phyloP scores from a whole-genome alignment of 2,113 vertebrate genomes.

The Paraplagusia blochii region DNA sequence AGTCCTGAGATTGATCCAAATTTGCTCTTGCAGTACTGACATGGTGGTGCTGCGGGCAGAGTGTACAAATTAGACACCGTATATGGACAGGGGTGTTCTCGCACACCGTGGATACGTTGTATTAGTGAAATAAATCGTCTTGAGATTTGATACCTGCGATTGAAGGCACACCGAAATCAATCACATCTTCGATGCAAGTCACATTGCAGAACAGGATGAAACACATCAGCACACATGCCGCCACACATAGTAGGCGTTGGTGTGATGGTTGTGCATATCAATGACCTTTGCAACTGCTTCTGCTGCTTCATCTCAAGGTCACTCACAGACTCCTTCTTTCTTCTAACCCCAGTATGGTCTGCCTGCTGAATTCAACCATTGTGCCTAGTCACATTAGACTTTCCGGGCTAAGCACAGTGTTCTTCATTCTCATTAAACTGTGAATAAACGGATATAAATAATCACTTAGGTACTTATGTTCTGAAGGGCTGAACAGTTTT shows the following conservation, averaged over 20 bases:
- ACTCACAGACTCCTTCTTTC: slow-evolving; percentile 40
- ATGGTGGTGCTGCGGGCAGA: slow-evolving; percentile 46
- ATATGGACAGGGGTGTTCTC: slow-evolving; percentile 7
- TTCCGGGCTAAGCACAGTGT: slow-evolving; percentile 10
- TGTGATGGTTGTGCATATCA: slow-evolving; percentile 57
- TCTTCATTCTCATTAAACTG: slow-evolving; percentile 13
- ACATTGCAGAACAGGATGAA: slow-evolving; percentile 36
- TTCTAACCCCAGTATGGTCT: slow-evolving; percentile 27
- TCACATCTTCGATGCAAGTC: slow-evolving; percentile 44
- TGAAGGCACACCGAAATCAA: slow-evolving; percentile 45
- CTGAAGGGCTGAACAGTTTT: slow-evolving; percentile 26
- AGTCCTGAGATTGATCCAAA: slow-evolving; percentile 66
- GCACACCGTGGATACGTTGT: slow-evolving; percentile 29
- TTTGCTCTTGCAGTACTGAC: slow-evolving; percentile 34
- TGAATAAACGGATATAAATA: slow-evolving; percentile 37
- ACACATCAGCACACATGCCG: slow-evolving; percentile 28
- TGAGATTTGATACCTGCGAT: slow-evolving; percentile 37
- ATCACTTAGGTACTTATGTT: slow-evolving; percentile 37
- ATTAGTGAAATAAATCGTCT: slow-evolving; percentile 29
- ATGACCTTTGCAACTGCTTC: slow-evolving; percentile 53
- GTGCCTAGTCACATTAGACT: slow-evolving; percentile 28
- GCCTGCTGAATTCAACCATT: slow-evolving; percentile 27
- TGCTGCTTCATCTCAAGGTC: slow-evolving; percentile 61
- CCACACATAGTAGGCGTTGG: slow-evolving; percentile 25
- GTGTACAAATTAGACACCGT: slow-evolving; percentile 39